These are phyloP conservation scores for Nothoprocta perdicaria DNA, from an alignment of 2,113 vertebrate genomes.

Conservation along the genomic window DNA sequence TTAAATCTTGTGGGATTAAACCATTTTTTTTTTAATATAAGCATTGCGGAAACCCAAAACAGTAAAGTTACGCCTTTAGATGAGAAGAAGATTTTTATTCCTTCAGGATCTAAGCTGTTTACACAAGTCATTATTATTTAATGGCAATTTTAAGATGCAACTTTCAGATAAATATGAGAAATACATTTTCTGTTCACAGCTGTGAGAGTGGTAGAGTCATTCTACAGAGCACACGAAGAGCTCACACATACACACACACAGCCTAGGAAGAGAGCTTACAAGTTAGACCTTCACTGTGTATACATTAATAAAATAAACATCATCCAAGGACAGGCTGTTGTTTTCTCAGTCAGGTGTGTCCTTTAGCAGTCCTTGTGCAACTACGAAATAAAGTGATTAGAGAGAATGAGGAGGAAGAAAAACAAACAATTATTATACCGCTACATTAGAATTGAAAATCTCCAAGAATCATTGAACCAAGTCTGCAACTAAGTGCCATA, in stretches of 20 bases:
- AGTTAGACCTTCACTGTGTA: constrained; percentile 34
- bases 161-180: constrained; percentile 9
- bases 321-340: constrained; percentile 58
- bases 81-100: neutral
- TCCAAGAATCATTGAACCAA: constrained; percentile 72
- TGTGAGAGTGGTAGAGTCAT: neutral
- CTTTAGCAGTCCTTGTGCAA: constrained; percentile 70
- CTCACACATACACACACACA: neutral
- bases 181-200: neutral
- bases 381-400: constrained; percentile 75
- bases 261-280: constrained; percentile 1
- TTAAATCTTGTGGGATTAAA: neutral
- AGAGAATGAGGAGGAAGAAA: constrained; percentile 68
- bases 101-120: neutral
- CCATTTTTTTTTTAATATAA: neutral
- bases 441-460: constrained; percentile 70
- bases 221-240: neutral
- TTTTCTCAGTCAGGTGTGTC: constrained; percentile 67
- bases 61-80: constrained; percentile 1
- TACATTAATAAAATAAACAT: constrained; percentile 55
- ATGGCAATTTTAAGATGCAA: constrained; percentile 25
- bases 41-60: neutral
- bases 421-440: constrained; percentile 74
- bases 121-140: constrained; percentile 20
- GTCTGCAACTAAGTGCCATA: constrained; percentile 76